Evolutionary conservation across 2,113 vertebrate species (phyloP), one percentile per base, ranked within the genome.

Genomic region (Bubalus kerabau): DNA sequence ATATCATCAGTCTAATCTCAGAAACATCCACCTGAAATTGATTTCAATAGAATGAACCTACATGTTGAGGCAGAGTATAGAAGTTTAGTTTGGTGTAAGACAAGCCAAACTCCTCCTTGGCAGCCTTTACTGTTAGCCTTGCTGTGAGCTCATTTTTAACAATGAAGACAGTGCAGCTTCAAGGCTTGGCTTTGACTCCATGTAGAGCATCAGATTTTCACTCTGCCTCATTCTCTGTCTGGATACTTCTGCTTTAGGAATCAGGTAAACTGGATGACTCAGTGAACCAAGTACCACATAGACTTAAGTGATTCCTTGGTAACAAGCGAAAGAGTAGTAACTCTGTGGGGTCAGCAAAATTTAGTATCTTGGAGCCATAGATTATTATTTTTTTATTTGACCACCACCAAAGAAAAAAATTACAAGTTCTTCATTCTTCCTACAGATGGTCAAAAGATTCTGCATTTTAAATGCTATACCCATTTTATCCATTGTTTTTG

Each of bases 11-110:
- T 95, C 71, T 78, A 88, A 74, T 87, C 28, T 95, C 90, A 90
- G 71, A 84, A 95, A 71, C 26, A 78, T 16, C 64, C 81, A 97
- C 54, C 94, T 97, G 88, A 95, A 82, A 94, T 15, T 95, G 52
- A 96, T 94, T 98, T 98, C 83, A 92, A 56, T 57, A 94, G 96
- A 40, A 43, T 36, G 26, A 9, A 52, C 74, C 32, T 85, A 43
- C 36, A 80, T 1, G 1, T 16, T 48, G 14, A 81, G 46, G 7
- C 13, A 74, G 32, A 57, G 2, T 57, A 40, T 2, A 17, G 28
- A 43, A 24, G 14, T 90, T 85, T 24, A 36, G 21, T 59, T 89
- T 93, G 15, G 19, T 90, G 3, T 30, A 74, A 87, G 64, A 84
- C 8, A 81, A 87, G 21, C 64, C 54, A 85, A 89, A 83, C 17